Evolutionary conservation across 2,888 invertebrate genomes (phyloP), one percentile per base, ranked within the genome.

Genomic region (Trichopria drosophilae): DNA sequence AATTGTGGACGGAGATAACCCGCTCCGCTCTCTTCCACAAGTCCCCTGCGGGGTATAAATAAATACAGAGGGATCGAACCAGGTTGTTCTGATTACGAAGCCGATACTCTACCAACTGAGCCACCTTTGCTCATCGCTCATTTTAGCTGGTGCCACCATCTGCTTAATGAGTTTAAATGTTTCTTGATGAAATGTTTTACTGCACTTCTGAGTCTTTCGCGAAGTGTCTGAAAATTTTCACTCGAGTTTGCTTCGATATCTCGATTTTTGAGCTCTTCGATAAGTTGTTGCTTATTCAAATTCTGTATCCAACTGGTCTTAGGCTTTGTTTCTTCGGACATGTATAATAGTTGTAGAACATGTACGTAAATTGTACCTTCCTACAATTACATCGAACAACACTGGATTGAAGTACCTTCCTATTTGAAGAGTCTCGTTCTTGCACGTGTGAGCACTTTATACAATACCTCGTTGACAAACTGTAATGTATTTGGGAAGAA

Each of bases 351-450:
- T n/a, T n/a, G n/a, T n/a, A n/a, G n/a, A n/a, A n/a, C n/a, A n/a
- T n/a, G 80, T 53, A 51, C 40, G 28, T 36, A 9, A 29, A 29
- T 29, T 6, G 9, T 4, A 5, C 5, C 13, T 29, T 29, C 13
- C 4, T 9, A 9, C 29, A n/a, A n/a, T n/a, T n/a, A n/a, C n/a
- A n/a, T n/a, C n/a, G n/a, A n/a, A n/a, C n/a, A n/a, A n/a, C n/a
- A n/a, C n/a, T n/a, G n/a, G n/a, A n/a, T n/a, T n/a, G n/a, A n/a
- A n/a, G n/a, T n/a, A n/a, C n/a, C n/a, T n/a, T n/a, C n/a, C n/a
- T n/a, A n/a, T n/a, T n/a, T n/a, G n/a, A n/a, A n/a, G n/a, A n/a
- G n/a, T n/a, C n/a, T n/a, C n/a, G n/a, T n/a, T n/a, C n/a, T n/a
- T n/a, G n/a, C n/a, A n/a, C n/a, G n/a, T n/a, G n/a, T n/a, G n/a